phyloP scores from a whole-genome alignment of 2,888 invertebrate genomes.

The Oscheius myriophilus region DNA sequence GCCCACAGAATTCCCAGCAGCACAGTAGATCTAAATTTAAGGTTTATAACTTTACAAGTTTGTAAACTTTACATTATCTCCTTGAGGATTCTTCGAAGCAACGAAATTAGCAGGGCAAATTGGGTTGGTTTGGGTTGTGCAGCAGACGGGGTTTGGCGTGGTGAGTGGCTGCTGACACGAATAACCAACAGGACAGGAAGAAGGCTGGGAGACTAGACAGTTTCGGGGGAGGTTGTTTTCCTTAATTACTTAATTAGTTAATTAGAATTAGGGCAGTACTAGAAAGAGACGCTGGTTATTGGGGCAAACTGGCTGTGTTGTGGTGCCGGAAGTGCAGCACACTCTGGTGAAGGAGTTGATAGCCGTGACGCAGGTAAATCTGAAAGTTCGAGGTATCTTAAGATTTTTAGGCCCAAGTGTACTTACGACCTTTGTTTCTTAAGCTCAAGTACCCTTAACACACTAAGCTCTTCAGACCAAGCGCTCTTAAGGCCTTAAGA shows the following conservation, averaged over 20 bases:
- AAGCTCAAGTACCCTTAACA: too few species aligned
- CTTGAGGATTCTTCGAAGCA: conserved; percentile 44
- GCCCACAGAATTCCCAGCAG: conserved; percentile 23
- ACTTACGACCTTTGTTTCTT: too few species aligned
- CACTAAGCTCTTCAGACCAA: too few species aligned
- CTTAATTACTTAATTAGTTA: background rate
- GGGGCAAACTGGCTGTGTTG: conserved; percentile 51
- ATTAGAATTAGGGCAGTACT: background rate
- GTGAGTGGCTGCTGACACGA: conserved; percentile 46
- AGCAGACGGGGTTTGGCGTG: conserved; percentile 49
- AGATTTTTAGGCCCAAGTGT: too few species aligned
- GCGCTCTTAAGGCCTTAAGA: too few species aligned
- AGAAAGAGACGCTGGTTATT: conserved; percentile 1
- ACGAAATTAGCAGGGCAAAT: conserved; percentile 61
- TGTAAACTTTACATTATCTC: conserved; percentile 38
- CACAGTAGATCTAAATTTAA: conserved; percentile 36
- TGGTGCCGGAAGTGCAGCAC: conserved; percentile 50
- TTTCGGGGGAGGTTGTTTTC: conserved; percentile 37
- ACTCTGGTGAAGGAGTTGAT: conserved; percentile 44
- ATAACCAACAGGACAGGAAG: conserved; percentile 50
- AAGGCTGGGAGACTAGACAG: conserved; percentile 41
- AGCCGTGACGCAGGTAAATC: conserved; percentile 47
- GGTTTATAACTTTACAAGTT: background rate
- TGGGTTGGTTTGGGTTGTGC: conserved; percentile 45
- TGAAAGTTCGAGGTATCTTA: too few species aligned